Evolutionary conservation across 2,888 invertebrate species (phyloP), one percentile per base, ranked within the genome.

Genomic region (Shargacucullia verbasci): DNA sequence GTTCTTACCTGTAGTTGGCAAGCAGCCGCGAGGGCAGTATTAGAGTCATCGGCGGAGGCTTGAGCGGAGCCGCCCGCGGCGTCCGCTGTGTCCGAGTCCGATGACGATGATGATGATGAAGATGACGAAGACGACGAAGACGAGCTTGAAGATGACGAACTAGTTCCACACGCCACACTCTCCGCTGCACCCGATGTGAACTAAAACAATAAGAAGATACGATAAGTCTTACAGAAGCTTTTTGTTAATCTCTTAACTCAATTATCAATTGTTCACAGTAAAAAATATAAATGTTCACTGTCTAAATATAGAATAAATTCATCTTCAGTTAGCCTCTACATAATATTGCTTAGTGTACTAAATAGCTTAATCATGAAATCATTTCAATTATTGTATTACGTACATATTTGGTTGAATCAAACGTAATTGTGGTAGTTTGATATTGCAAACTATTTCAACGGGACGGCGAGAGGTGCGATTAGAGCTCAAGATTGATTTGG

Each of bases 21-120:
- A 29, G 95, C 94, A 43, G 92, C 94, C 1, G 92, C 95, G 64
- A 95, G 89, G 64, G 95, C 95, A 3, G 94, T 95, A 64, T 94
- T 95, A 0, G 95, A 94, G 71, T 95, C 95, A 45, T 92, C 93
- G 8, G 89, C 84, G 0, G 91, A 87, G n/a, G 85, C 88, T 38
- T 90, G 86, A 4, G 86, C 86, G 29, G 90, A 86, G 56, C 90
- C 91, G 70, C 85, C 91, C 25, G 87, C 92, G 13, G 87, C 91
- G 40, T 92, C 93, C 54, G 93, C 90, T 0, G 90, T 89, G 79
- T 93, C 93, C 5, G 93, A 92, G 55, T 92, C 92, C 31, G 92
- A 93, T 9, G 92, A 92, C 11, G 92, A 91, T 8, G 92, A 92
- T 5, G 93, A 93, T 2, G 93, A 93, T 2, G 94, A 94, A 0